A percentile compares a stretch with the other conserved stretches of the same genome.
These are phyloP conservation scores for Eubasilissa regina DNA, from an alignment of 1,140 invertebrate species.

Conservation along the genomic window DNA sequence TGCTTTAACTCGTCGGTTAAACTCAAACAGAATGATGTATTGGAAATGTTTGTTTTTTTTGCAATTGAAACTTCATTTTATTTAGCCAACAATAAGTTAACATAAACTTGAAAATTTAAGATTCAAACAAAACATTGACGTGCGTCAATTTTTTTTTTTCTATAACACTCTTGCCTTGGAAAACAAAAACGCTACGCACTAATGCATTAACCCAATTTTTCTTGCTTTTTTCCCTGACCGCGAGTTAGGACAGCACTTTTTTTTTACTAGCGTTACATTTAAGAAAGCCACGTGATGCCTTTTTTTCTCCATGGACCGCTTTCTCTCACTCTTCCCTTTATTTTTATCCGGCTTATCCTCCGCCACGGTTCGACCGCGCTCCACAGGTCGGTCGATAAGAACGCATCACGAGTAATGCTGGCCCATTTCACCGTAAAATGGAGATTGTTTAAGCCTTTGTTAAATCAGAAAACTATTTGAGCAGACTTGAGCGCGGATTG, in stretches of 20 bases:
- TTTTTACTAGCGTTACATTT: neutral
- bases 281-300: neutral
- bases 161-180: no score
- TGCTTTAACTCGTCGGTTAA: no score
- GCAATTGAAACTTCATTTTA: no score
- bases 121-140: no score
- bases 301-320: neutral
- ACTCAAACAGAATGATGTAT: no score
- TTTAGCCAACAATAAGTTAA: no score
- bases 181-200: no score
- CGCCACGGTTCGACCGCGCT: neutral
- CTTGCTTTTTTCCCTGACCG: no score
- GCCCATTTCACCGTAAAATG: constrained; percentile 37
- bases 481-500: constrained; percentile 17
- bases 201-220: no score
- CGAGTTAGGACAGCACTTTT: neutral
- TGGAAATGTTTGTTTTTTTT: no score
- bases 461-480: constrained; percentile 49
- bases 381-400: constrained; percentile 34
- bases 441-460: constrained; percentile 49
- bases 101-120: no score
- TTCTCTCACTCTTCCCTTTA: constrained; percentile 1
- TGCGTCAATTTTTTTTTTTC: no score
- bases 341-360: constrained; percentile 9
- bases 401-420: constrained; percentile 1